Base-by-base conservation (phyloP, 2,888 invertebrate genomes). In the Polia nebulosa region DNA sequence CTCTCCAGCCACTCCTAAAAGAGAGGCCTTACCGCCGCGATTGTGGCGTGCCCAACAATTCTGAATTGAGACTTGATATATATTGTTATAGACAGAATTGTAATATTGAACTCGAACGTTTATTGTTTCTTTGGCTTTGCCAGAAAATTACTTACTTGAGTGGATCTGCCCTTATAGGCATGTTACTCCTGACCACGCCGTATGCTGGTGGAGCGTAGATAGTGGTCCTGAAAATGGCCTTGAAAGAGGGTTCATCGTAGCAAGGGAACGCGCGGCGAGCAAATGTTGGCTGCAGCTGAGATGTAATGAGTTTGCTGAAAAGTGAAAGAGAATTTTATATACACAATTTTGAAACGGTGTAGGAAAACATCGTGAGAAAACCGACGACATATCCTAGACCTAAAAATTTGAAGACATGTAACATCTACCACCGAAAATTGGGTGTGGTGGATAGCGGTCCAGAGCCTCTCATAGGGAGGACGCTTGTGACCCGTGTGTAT, bases 241-340 rank as follows among this genome's bases (percentile, higher is more conserved):
- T 98, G 41, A 96, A 89, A 0, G 93, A 93, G 0, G 98, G 98
- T 84, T 97, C 97, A 82, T 98, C 98, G 85, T 97, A 98, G 85
- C 98, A 98, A 0, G 98, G 98, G 88, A 98, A 98, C 0, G 97
- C 97, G 52, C 96, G 95, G 1, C 97, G 96, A 0, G 97, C 97
- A 67, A 96, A 96, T 0, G 96, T 96, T 0, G 97, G 96, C 87
- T 97, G 97, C 61, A 97, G 96, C 72, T 97, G 97, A 0, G 97
- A 97, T 1, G 97, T 96, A 3, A 97, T 96, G n/a, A 97, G 88
- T 79, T 94, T 96, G 58, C 97, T 96, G 56, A 5, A 76, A 77
- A 34, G 3, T 25, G 0, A 17, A 1, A 20, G 7, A 68, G 53
- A 52, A 53, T 32, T 22, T 36, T 11, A 20, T 3, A 20, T 41